A percentile compares a stretch with the other conserved stretches of the same genome.
Evolutionary conservation across 2,888 invertebrate species (phyloP).

Genomic region (Merodon equestris): DNA sequence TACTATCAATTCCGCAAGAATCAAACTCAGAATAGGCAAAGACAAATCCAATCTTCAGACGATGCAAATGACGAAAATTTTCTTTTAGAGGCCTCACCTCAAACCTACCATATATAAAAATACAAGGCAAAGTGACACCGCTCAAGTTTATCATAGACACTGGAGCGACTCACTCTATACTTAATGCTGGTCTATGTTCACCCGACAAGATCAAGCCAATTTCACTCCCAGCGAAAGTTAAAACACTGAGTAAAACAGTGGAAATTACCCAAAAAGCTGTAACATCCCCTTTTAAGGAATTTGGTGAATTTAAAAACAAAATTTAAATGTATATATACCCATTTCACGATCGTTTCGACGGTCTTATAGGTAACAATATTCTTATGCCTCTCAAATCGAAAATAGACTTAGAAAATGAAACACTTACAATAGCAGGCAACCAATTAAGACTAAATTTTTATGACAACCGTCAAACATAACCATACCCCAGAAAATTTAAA

Average conservation of each 20-base stretch:
- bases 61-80: not conserved
- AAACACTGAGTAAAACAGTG: not conserved
- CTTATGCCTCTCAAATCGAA: conserved; percentile 12
- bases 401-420: conserved; percentile 4
- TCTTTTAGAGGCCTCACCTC: too few relatives aligned
- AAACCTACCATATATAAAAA: too few relatives aligned
- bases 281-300: conserved; percentile 14
- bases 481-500: too few relatives aligned
- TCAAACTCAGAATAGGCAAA: not conserved
- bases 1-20: not conserved
- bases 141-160: conserved; percentile 15
- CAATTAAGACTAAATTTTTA: conserved; percentile 13
- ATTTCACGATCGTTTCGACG: conserved; percentile 1
- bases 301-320: not conserved
- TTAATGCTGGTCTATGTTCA: conserved; percentile 3
- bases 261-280: not conserved
- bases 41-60: not conserved
- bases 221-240: not conserved
- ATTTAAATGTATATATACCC: conserved; percentile 8
- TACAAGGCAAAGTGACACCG: not conserved
- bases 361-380: conserved; percentile 21
- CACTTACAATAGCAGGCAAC: conserved; percentile 15
- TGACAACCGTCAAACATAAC: conserved; percentile 3
- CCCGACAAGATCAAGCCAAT: not conserved
- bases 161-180: conserved; percentile 2